Conservation (phyloP, 2,113 vertebrate genomes). For the Addax nasomaculatus region DNA sequence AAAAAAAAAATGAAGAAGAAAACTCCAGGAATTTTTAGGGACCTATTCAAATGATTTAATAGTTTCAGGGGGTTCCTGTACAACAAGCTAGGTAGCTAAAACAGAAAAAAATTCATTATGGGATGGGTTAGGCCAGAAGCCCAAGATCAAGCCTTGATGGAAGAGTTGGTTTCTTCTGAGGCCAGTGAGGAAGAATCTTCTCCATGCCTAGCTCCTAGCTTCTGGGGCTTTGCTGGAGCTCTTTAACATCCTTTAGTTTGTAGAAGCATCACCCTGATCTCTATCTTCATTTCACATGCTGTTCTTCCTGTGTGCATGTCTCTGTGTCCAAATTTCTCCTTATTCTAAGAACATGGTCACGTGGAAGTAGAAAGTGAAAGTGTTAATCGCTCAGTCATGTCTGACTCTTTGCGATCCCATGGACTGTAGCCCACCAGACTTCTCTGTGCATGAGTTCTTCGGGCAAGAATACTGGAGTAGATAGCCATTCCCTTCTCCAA, state of each 20-base stretch:
- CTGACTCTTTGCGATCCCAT: neutral
- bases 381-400: neutral
- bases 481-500: neutral
- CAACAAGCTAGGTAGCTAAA: neutral
- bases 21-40: neutral
- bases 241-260: neutral
- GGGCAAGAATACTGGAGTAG: neutral
- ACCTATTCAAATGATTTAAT: neutral
- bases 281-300: neutral
- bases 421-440: neutral
- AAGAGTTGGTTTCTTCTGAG: neutral
- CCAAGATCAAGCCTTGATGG: neutral
- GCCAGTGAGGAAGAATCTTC: neutral
- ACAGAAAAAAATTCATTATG: neutral
- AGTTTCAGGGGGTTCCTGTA: neutral
- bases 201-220: neutral
- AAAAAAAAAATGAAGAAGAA: neutral
- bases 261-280: neutral
- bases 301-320: neutral
- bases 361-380: neutral
- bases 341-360: neutral
- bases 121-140: neutral
- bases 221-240: neutral
- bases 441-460: neutral
- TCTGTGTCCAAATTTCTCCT: neutral